phyloP scores from a whole-genome alignment of 2,797 vertebrate genomes.

The Crocodylus rhombifer region DNA sequence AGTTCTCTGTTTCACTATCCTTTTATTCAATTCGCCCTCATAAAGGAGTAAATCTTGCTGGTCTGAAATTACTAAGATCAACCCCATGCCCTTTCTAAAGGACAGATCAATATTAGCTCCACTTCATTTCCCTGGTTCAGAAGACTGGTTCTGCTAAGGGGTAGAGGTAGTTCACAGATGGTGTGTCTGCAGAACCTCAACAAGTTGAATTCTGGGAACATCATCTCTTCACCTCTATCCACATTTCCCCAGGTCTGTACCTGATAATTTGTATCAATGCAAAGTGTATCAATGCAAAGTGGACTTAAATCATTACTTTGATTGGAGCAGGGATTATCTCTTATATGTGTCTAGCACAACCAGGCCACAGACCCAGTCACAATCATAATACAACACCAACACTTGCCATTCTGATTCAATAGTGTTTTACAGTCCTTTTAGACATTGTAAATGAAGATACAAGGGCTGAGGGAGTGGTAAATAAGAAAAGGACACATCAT shows the following conservation, averaged over 20 bases:
- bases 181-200: background rate
- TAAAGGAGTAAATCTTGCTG: background rate
- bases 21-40: background rate
- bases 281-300: background rate
- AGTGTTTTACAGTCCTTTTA: background rate
- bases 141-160: background rate
- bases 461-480: background rate
- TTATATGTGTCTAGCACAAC: background rate
- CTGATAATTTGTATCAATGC: background rate
- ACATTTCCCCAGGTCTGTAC: background rate
- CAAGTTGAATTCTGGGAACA: background rate
- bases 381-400: background rate
- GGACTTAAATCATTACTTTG: background rate
- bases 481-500: background rate
- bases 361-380: background rate
- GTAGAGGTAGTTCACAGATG: background rate
- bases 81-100: background rate
- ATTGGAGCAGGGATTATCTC: background rate
- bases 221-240: background rate
- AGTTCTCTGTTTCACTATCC: background rate
- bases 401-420: background rate
- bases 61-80: background rate
- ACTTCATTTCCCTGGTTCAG: background rate
- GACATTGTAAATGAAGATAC: background rate
- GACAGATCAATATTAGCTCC: background rate